Percentiles rank a stretch among this genome's conserved stretches.
These are phyloP conservation scores for Hedya salicella DNA, from an alignment of 2,888 invertebrate genomes.

Conservation along the genomic window DNA sequence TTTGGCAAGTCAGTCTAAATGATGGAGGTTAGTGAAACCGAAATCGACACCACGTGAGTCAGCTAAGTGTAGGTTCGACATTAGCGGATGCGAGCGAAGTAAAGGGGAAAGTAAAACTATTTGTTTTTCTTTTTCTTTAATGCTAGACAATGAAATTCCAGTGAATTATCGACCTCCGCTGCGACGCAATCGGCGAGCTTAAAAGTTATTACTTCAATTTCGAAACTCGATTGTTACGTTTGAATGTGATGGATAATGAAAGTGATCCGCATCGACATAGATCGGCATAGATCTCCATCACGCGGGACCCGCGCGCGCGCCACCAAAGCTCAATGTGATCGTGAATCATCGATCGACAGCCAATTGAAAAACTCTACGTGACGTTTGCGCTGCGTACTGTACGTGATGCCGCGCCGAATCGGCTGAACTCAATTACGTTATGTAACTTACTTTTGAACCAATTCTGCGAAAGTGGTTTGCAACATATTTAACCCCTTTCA, in stretches of 20 bases:
- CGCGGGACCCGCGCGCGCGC: slow-evolving; percentile 58
- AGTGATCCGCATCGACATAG: slow-evolving; percentile 64
- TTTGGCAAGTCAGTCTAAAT: slow-evolving; percentile 66
- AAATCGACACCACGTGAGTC: slow-evolving; percentile 78
- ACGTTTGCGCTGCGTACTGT: slow-evolving; percentile 73
- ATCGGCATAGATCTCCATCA: slow-evolving; percentile 67
- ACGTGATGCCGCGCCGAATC: slow-evolving; percentile 79
- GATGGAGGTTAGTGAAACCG: slow-evolving; percentile 77
- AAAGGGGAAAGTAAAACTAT: slow-evolving; percentile 82
- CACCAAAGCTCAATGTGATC: slow-evolving; percentile 47
- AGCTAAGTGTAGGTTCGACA: slow-evolving; percentile 73
- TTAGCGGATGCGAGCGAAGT: slow-evolving; percentile 77
- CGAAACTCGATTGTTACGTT: slow-evolving; percentile 65
- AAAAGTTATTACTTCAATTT: slow-evolving; percentile 65
- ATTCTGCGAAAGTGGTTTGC: slow-evolving; percentile 73
- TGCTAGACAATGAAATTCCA: slow-evolving; percentile 63
- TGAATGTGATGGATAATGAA: slow-evolving; percentile 67
- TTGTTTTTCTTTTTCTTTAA: slow-evolving; percentile 76
- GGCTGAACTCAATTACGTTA: slow-evolving; percentile 67
- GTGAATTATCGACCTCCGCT: slow-evolving; percentile 55
- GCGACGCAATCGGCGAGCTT: slow-evolving; percentile 52
- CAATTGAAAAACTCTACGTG: slow-evolving; percentile 73
- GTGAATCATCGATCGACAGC: slow-evolving; percentile 66
- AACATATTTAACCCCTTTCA: slow-evolving; percentile 44
- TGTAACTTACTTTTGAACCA: slow-evolving; percentile 80